Conservation (phyloP, 2,113 vertebrate genomes). For the Ptilorrhoa leucosticta region DNA sequence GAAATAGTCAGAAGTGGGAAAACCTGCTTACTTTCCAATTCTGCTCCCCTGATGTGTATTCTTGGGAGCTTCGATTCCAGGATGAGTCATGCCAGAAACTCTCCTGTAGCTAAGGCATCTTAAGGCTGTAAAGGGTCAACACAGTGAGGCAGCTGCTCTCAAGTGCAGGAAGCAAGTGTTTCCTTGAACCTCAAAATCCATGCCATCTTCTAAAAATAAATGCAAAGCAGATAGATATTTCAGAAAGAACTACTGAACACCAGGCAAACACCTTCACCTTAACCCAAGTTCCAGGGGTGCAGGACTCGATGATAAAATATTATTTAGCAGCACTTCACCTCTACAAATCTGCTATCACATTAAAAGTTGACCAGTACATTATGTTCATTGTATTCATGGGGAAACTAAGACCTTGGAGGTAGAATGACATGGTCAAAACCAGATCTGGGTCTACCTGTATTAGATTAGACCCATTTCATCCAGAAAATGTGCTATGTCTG, state of each 20-base stretch:
- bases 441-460: background rate
- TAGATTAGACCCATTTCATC: background rate
- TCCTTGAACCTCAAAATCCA: background rate
- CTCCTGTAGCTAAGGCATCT: background rate
- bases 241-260: background rate
- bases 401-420: background rate
- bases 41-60: background rate
- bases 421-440: background rate
- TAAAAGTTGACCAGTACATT: background rate
- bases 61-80: background rate
- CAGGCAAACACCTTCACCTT: background rate
- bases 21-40: background rate
- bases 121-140: background rate
- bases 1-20: background rate
- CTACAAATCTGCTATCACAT: background rate
- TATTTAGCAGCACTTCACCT: background rate
- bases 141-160: background rate
- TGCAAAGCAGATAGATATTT: background rate
- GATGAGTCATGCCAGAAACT: background rate
- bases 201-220: conserved; percentile 2
- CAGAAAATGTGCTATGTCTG: background rate
- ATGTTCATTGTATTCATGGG: background rate
- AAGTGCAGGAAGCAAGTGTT: background rate
- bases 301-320: background rate
- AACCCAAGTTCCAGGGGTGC: background rate